These are phyloP conservation scores for Irena cyanogastra DNA, from an alignment of 2,113 vertebrate genomes.

Conservation along the genomic window DNA sequence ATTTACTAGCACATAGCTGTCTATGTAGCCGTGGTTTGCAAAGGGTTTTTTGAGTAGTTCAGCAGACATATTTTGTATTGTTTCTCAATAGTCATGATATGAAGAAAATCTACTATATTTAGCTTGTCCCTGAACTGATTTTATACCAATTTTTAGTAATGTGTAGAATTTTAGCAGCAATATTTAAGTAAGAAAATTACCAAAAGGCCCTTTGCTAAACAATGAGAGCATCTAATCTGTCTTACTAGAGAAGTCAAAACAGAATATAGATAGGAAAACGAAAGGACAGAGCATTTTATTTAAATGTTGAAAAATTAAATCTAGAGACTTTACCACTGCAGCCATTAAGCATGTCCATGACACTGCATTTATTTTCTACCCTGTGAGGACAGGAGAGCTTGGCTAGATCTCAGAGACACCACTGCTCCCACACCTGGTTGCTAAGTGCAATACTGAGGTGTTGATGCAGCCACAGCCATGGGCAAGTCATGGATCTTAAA, in stretches of 20 bases:
- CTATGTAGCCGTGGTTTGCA: background rate
- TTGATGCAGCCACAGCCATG: background rate
- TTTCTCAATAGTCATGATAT: background rate
- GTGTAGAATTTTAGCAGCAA: background rate
- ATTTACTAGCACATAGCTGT: background rate
- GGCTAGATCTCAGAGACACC: background rate
- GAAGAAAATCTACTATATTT: background rate
- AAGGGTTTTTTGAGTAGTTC: background rate
- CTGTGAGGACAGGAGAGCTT: background rate
- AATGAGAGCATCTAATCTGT: background rate
- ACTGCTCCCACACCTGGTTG: fast-evolving
- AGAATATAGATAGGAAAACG: background rate
- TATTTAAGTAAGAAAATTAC: background rate
- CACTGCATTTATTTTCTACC: background rate
- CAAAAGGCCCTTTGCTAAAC: background rate
- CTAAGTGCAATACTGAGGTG: background rate
- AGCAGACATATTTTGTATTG: background rate
- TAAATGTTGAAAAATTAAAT: background rate
- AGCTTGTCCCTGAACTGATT: background rate
- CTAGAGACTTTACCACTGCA: fast-evolving
- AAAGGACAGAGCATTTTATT: background rate
- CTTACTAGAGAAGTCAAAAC: background rate
- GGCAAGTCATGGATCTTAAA: background rate
- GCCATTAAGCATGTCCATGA: background rate
- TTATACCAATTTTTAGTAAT: background rate